phyloP scores from a whole-genome alignment of 2,888 invertebrate genomes.

The Stenodema calcarata region DNA sequence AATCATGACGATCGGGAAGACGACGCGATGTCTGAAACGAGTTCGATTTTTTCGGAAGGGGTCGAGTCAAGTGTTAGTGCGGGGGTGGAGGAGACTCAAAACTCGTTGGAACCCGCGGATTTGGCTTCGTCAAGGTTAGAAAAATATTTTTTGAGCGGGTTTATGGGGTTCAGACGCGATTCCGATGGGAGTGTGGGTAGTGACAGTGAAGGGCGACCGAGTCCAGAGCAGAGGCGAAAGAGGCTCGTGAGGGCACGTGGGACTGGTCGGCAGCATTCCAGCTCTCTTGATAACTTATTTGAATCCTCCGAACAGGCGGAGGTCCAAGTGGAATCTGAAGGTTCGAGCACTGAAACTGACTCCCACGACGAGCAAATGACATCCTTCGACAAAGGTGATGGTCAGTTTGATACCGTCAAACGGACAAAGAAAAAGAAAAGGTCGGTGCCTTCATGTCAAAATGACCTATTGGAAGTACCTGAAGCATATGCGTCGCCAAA shows the following conservation, averaged over 20 bases:
- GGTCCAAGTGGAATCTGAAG: conserved; percentile 67
- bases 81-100: conserved; percentile 64
- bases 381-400: conserved; percentile 73
- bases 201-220: conserved; percentile 87
- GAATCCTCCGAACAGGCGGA: conserved; percentile 65
- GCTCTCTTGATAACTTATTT: conserved; percentile 76
- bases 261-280: conserved; percentile 81
- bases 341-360: conserved; percentile 76
- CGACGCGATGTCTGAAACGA: conserved; percentile 73
- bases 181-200: conserved; percentile 89
- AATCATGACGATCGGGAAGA: conserved; percentile 61
- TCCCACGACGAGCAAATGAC: conserved; percentile 68
- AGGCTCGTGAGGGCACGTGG: conserved; percentile 81
- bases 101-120: conserved; percentile 68
- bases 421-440: conserved; percentile 81
- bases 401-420: conserved; percentile 82
- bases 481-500: conserved; percentile 52
- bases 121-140: conserved; percentile 84
- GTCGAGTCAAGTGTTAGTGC: conserved; percentile 71
- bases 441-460: conserved; percentile 57
- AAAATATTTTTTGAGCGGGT: conserved; percentile 87
- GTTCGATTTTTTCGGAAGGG: conserved; percentile 84
- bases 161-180: conserved; percentile 79
- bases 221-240: conserved; percentile 85
- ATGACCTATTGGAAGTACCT: conserved; percentile 56